Percentiles rank a stretch among this genome's conserved stretches.
Conservation (phyloP, 2,888 invertebrate species). For the Chaitophorus viminalis region DNA sequence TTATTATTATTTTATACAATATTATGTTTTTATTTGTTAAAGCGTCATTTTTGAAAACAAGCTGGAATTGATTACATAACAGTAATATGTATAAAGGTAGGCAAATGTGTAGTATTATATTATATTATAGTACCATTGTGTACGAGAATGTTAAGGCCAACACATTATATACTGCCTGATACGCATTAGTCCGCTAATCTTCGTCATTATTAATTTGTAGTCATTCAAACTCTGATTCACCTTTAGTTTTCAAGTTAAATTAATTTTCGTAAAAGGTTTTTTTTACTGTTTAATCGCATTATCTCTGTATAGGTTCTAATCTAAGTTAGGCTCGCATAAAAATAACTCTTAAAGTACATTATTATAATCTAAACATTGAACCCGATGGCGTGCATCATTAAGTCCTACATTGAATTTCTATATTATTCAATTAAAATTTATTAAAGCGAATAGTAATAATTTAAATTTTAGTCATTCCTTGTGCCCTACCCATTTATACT, state of each 20-base stretch:
- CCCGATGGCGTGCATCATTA: conserved; percentile 6
- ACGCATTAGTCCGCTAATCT: neutral
- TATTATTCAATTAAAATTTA: conserved; percentile 14
- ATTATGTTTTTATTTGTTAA: too few relatives aligned
- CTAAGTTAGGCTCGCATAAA: neutral
- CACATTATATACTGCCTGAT: neutral
- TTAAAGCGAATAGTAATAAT: neutral
- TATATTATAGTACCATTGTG: neutral
- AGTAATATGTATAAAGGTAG: too few relatives aligned
- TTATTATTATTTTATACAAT: too few relatives aligned
- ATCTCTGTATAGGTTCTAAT: neutral
- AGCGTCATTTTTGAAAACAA: too few relatives aligned
- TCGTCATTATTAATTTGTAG: too few relatives aligned
- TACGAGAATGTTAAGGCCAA: neutral
- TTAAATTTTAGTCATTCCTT: neutral
- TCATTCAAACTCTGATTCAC: too few relatives aligned
- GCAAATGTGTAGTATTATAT: too few relatives aligned
- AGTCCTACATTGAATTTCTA: neutral
- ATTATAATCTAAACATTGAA: neutral
- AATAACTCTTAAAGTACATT: conserved; percentile 1
- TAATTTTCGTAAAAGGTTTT: neutral
- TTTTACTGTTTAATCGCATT: neutral
- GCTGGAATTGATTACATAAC: too few relatives aligned
- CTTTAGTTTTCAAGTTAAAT: too few relatives aligned
- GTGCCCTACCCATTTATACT: neutral